Base-by-base conservation (phyloP, 2,113 vertebrate genomes). In the Cheirogaleus medius region DNA sequence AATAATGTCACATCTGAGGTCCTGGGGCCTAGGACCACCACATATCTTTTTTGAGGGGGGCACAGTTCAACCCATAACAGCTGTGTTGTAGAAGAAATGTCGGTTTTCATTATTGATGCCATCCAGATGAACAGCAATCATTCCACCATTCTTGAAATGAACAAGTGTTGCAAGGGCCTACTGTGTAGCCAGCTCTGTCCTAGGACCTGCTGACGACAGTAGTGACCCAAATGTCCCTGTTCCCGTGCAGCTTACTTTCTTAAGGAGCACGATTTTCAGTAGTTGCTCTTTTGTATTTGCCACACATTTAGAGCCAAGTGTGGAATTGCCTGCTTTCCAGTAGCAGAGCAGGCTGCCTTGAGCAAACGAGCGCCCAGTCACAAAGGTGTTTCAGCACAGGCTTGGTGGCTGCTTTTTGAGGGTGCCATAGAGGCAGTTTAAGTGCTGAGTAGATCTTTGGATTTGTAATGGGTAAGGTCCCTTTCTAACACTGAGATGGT, bases 11-110 rank as follows among this genome's bases (percentile, higher is more conserved):
- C 18, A 23, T 64, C 29, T 20, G 56, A 95, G 39, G n/a, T 25
- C 18, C n/a, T 85, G 27, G 49, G 18, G 25, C 8, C 49, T 82
- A 64, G 52, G 34, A 56, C 7, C n/a, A 18, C 8, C 4, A 1
- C 5, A 23, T 66, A 21, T 9, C 1, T 52, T 47, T 23, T 39
- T 23, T 44, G 17, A n/a, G 18, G 20, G 23, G 23, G 66, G 66
- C n/a, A 34, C 3, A n/a, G 0, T 93, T 85, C 20, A 66, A 1
- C 14, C 4, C 1, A 0, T 47, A n/a, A 84, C 20, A 56, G 17
- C 42, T 5, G 0, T 8, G 13, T 42, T 49, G 0, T 54, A 32
- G 15, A 71, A 56, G 81, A 21, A 15, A 9, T 6, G 6, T 11
- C 77, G 37, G 14, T 68, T 34, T 49, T 89, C 4, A 0, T 25